Base-by-base conservation (phyloP, 2,797 vertebrate species). In the Arnoldichthys spilopterus region DNA sequence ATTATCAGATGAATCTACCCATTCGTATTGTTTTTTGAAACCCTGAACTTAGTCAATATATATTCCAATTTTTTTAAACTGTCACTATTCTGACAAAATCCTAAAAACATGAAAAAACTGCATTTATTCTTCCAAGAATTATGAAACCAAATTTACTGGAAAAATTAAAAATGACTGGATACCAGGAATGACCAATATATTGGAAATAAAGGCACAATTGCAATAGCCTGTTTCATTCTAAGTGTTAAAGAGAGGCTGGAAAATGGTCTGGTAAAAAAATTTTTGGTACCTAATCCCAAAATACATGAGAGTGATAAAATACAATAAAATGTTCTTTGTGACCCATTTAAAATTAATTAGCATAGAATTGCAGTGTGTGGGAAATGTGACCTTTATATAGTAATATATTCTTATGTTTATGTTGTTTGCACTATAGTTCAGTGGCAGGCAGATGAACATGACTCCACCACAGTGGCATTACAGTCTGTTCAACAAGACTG, bases 371-470 rank as follows among this genome's bases (percentile, higher is more conserved):
- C 22, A 28, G 18, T 18, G 45, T 26, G 5, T 47, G 18, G 40
- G 24, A 68, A 49, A 0, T 68, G 43, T 8, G 24, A 47, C 22
- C 15, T 68, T 47, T 12, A 70, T 49, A 49, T 20, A 61, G 58
- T n/a, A n/a, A n/a, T n/a, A n/a, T n/a, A n/a, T n/a, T n/a, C 16
- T 28, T 18, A 40, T 56, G 20, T 47, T 64, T 6, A 66, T 56
- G 24, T 24, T 66, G 28, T 43, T n/a, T 56, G 49, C 32, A 56
- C 62, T 43, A 32, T 53, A 59, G 20, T 22, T 49, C 43, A 68
- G 18, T 67, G 11, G 22, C 18, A 24, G 72, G 28, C 74, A 77
- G 75, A 69, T 74, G 49, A 34, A 72, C 45, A 71, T 54, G 26
- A 22, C 72, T 22, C 16, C 67, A 72, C 30, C 30, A 67, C 12